Percentiles rank a stretch among this genome's conserved stretches.
phyloP scores from a whole-genome alignment of 2,888 invertebrate species.

The Tholera decimalis region DNA sequence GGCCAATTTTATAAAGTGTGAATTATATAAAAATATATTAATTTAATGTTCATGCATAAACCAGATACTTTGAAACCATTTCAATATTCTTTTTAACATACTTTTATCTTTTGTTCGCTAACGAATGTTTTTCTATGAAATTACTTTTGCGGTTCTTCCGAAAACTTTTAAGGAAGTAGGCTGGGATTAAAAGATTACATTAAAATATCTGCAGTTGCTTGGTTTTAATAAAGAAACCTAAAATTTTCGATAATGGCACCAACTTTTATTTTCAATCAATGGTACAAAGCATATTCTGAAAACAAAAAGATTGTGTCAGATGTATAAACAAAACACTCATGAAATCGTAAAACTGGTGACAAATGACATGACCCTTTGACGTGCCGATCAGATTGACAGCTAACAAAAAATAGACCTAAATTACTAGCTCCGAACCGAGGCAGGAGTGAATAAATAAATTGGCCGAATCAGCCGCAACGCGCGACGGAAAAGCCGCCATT shows the following conservation, averaged over 20 bases:
- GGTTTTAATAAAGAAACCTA: not conserved
- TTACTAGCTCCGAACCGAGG: conserved; percentile 40
- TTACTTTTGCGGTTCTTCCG: not conserved
- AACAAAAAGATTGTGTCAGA: not conserved
- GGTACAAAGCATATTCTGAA: not conserved
- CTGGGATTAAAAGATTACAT: not conserved
- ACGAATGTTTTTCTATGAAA: not conserved
- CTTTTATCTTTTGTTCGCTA: conserved; percentile 2
- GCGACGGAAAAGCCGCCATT: conserved; percentile 67
- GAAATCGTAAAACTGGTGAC: conserved; percentile 11
- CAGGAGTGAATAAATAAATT: conserved; percentile 65
- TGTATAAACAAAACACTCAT: conserved; percentile 14
- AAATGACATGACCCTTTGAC: conserved; percentile 36
- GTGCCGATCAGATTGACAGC: conserved; percentile 17
- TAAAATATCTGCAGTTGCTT: not conserved
- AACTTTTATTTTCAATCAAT: not conserved
- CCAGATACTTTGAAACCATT: not conserved
- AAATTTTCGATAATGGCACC: not conserved
- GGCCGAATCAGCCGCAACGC: conserved; percentile 63
- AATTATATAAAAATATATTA: too few species aligned
- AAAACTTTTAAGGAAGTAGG: conserved; percentile 1
- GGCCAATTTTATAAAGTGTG: too few species aligned
- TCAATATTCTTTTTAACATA: not conserved
- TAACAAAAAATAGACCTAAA: conserved; percentile 29
- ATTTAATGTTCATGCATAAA: not conserved